phyloP scores from a whole-genome alignment of 2,113 vertebrate species.

The Nothoprocta perdicaria region DNA sequence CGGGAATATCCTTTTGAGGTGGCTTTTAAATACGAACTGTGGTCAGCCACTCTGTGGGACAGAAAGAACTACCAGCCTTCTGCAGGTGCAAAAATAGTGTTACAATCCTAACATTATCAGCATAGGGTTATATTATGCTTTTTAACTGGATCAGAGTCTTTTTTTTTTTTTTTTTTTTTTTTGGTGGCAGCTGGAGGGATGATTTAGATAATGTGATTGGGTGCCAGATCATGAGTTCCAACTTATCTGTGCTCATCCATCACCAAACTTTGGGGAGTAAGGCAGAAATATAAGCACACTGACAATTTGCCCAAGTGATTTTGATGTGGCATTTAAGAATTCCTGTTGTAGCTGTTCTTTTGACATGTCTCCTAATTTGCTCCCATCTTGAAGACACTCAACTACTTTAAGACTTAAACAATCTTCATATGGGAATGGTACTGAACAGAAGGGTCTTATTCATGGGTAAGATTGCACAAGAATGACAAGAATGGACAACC shows the following conservation, averaged over 20 bases:
- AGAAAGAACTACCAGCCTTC: neutral
- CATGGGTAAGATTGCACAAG: slow-evolving; percentile 4
- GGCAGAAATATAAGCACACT: slow-evolving; percentile 61
- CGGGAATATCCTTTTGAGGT: neutral
- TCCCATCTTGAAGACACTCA: slow-evolving; percentile 49
- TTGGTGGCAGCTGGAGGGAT: slow-evolving; percentile 14
- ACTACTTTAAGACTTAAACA: slow-evolving; percentile 22
- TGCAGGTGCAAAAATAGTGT: neutral
- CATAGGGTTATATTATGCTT: slow-evolving; percentile 6
- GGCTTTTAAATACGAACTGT: neutral
- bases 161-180: neutral
- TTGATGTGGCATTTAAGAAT: slow-evolving; percentile 70
- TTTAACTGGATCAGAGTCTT: slow-evolving; percentile 31
- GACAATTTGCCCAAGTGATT: slow-evolving; percentile 70
- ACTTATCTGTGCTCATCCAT: slow-evolving; percentile 61
- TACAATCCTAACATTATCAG: neutral
- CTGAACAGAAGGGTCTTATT: neutral
- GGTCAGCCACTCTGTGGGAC: neutral
- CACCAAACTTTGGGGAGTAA: slow-evolving; percentile 50
- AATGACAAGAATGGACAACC: neutral
- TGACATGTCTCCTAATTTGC: slow-evolving; percentile 59
- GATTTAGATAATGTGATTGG: slow-evolving; percentile 42
- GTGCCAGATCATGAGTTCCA: slow-evolving; percentile 54
- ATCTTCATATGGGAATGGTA: slow-evolving; percentile 3
- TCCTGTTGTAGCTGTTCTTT: slow-evolving; percentile 64